Base-by-base conservation (phyloP, 2,888 invertebrate genomes). In the Acronicta leporina region DNA sequence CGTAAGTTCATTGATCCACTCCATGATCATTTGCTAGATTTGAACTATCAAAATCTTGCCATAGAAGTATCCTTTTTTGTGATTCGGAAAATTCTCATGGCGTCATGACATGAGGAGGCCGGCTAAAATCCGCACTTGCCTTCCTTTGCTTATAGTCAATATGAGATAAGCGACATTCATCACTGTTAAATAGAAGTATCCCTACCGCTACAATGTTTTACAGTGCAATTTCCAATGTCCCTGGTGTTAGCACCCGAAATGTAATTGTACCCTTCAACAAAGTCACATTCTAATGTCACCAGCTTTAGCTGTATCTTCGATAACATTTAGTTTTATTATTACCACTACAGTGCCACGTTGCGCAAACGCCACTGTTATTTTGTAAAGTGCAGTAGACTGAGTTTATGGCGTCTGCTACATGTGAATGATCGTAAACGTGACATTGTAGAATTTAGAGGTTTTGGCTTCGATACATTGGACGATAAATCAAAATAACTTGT, bases 391-490 rank as follows among this genome's bases (percentile, higher is more conserved):
- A 71, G 52, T 58, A 66, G 64, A 65, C 59, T 51, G 43, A 57
- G 38, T 73, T 77, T 76, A 75, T 63, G 42, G 65, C 63, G 33
- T 40, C 52, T 51, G 41, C 46, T 61, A 62, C 68, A 73, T 71
- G 72, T 75, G 71, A 60, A 73, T 68, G 80, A 55, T 72, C 77
- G 73, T 81, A 79, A 80, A 80, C 73, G 69, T 67, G 48, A 77
- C 66, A 54, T 68, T 74, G 77, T 75, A 69, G 67, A 63, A 67
- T 57, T 66, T 60, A 71, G 66, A 77, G 61, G 64, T 64, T 69
- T 58, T 41, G 38, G 27, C 25, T 57, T 62, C 57, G 57, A 75
- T 52, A 15, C 57, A 44, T 61, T 49, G 43, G 27, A 57, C 53
- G 13, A 60, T 60, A 60, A 50, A 56, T 41, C 27, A n/a, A 47